Base-by-base conservation (phyloP, 2,797 vertebrate genomes). In the Podarcis lilfordi region DNA sequence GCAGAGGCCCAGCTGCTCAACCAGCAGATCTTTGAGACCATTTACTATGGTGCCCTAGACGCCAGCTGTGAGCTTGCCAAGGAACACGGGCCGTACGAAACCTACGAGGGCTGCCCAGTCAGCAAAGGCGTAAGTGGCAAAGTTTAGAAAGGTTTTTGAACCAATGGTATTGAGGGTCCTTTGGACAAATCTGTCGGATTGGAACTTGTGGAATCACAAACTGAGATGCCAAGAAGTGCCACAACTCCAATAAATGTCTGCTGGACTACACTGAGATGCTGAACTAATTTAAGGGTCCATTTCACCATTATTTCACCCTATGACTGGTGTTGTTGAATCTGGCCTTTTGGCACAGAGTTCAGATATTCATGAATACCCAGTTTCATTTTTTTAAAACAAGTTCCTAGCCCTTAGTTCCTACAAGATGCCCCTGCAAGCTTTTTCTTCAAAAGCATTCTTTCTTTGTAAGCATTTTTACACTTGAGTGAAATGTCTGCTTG, bases 21-120 rank as follows among this genome's bases (percentile, higher is more conserved):
- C 97, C 97, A 93, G 43, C 98, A 99, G 43, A 99, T 99, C 90
- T 99, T 99, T 13, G 99, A 99, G 97, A 99, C 98, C 55, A 98
- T 99, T 82, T 99, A 99, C 95, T 97, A 99, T 0, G 98, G 98
- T 0, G 97, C 98, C 0, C 93, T 99, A 95, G 99, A 99, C 94
- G 97, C 98, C 27, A 99, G 99, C 95, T 99, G 98, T 59, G 98
- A 99, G 5, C 96, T 99, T 66, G 98, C 99, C 0, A 94, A 90
- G 2, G 96, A 98, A 82, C 87, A 96, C 0, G 99, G 98, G 0
- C 95, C 98, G 0, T 99, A 99, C 0, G 96, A 98, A 32, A 99
- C 98, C 0, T 99, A 99, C 3, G 25, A 95, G 25, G 99, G 99
- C 40, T 98, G 93, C 21, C 99, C 99, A 0, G 98, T 99, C 94